Evolutionary conservation across 2,797 vertebrate species (phyloP).

Genomic region (Sebastes kiyomatsui): DNA sequence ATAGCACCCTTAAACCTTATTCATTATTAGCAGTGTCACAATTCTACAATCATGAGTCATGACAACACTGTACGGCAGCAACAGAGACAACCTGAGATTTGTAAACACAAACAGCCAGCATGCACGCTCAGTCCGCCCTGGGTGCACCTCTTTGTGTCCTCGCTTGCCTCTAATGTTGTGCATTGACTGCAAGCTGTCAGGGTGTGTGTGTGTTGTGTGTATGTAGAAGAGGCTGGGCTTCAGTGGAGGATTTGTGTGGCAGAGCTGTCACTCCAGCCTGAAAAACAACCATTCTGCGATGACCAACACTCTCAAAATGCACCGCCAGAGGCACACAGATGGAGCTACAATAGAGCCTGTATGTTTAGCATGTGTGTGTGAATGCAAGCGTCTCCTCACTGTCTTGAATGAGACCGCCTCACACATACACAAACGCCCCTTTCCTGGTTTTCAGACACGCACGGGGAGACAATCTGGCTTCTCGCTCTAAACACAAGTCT

Average conservation of each 20-base stretch:
- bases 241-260: background rate
- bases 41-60: background rate
- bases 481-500: constrained; percentile 66
- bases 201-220: background rate
- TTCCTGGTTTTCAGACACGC: constrained; percentile 54
- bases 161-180: constrained; percentile 13
- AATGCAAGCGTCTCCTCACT: background rate
- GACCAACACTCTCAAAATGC: constrained; percentile 53
- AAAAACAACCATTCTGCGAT: constrained; percentile 44
- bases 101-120: constrained; percentile 6
- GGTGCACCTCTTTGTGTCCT: constrained; percentile 16
- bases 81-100: background rate
- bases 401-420: constrained; percentile 30
- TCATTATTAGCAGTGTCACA: background rate
- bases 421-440: constrained; percentile 39
- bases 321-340: constrained; percentile 45
- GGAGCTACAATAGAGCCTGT: constrained; percentile 56
- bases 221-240: background rate
- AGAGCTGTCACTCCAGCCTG: constrained; percentile 35
- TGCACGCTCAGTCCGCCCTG: background rate
- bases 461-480: constrained; percentile 70
- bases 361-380: constrained; percentile 16
- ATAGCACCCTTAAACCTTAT: background rate
- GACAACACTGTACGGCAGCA: background rate
- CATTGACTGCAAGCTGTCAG: constrained; percentile 8